Evolutionary conservation across 2,888 invertebrate species (phyloP).

Genomic region (Sminthurinus aureus): DNA sequence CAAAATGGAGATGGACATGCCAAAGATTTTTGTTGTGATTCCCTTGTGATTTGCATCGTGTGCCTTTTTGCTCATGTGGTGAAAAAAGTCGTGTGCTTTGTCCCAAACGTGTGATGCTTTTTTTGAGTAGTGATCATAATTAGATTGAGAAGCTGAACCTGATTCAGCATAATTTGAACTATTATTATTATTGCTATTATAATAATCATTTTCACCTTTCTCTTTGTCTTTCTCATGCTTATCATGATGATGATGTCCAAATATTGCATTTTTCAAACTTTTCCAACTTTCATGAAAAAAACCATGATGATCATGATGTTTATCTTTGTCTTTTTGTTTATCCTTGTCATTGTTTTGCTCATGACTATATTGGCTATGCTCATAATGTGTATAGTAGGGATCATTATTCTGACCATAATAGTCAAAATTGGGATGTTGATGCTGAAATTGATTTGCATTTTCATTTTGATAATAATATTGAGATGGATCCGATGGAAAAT

Average conservation of each 20-base stretch:
- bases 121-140: slow-evolving; percentile 11
- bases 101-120: slow-evolving; percentile 17
- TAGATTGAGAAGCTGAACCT: background rate
- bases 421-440: background rate
- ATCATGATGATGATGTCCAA: background rate
- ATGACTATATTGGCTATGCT: background rate
- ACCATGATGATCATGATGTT: background rate
- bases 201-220: slow-evolving; percentile 15
- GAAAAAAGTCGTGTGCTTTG: background rate
- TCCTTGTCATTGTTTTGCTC: background rate
- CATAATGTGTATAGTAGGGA: too few relatives aligned
- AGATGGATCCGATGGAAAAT: background rate
- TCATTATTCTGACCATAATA: background rate
- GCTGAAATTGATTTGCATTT: background rate
- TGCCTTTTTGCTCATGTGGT: background rate
- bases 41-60: background rate
- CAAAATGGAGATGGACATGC: slow-evolving; percentile 34
- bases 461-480: background rate
- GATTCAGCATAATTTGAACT: background rate
- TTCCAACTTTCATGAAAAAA: background rate
- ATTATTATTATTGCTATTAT: slow-evolving; percentile 10
- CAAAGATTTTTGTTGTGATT: slow-evolving; percentile 23
- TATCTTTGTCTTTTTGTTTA: background rate
- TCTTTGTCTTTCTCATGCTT: slow-evolving; percentile 2
- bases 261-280: background rate